phyloP scores from a whole-genome alignment of 2,113 vertebrate genomes.

The Rissa tridactyla region DNA sequence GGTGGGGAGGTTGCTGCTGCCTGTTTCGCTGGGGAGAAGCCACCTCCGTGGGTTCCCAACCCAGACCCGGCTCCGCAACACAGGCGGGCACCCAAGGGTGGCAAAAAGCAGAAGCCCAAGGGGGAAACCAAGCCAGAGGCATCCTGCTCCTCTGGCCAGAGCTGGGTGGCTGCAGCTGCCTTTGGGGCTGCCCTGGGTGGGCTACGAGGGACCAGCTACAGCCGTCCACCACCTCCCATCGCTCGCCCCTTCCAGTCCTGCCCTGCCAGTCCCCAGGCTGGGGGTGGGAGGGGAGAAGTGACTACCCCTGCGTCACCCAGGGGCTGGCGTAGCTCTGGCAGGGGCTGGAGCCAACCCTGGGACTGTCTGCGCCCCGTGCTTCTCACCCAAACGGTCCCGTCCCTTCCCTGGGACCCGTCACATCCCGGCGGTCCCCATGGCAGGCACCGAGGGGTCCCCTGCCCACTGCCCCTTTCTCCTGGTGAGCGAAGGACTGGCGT shows the following conservation, averaged over 20 bases:
- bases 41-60: rapidly evolving
- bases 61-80: neutral
- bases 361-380: neutral
- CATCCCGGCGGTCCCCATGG: rapidly evolving
- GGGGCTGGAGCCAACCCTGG: neutral
- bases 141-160: neutral
- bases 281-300: neutral
- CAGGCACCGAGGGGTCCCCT: neutral
- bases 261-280: neutral
- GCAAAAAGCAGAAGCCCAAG: neutral
- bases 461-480: neutral
- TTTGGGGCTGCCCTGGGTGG: neutral
- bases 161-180: neutral
- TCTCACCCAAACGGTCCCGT: rapidly evolving
- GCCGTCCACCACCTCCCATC: neutral
- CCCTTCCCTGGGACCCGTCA: neutral
- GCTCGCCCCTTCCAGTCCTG: neutral
- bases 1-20: rapidly evolving
- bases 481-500: neutral
- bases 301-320: neutral
- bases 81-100: neutral
- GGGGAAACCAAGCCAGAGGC: neutral
- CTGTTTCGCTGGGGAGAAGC: rapidly evolving
- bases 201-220: rapidly evolving
- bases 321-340: neutral